Base-by-base conservation (phyloP, 2,797 vertebrate species). In the Sphenopsis melanotis region DNA sequence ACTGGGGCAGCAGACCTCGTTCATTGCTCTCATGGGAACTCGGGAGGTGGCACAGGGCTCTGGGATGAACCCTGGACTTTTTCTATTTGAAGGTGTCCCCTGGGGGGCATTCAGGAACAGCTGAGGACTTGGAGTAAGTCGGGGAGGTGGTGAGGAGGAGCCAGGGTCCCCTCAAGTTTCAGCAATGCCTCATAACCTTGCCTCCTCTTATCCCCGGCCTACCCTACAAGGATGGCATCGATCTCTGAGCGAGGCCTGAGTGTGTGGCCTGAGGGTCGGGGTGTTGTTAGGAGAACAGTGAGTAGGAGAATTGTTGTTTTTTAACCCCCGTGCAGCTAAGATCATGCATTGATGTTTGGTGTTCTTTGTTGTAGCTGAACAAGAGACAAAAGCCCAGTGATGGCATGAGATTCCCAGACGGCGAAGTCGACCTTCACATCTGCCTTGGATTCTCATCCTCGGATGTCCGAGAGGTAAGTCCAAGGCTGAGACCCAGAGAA, bases 151-250 rank as follows among this genome's bases (percentile, higher is more conserved):
- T 21, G 52, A 53, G 52, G 52, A n/a, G 30, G 5, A 21, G 30
- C 19, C 30, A 53, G 19, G 52, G 19, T 53, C 19, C 52, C 4
- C 52, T 50, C 49, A 27, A 16, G 49, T 50, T 50, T n/a, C 19
- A 32, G 30, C 19, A n/a, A 21, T n/a, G 20, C 52, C 30, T 21
- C 10, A 24, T 24, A 14, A n/a, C 13, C 15, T 16, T 2, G 7
- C 8, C 22, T 34, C 22, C 15, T 34, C 14, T 2, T 34, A 32
- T 34, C 10, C 22, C 55, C 2, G 15, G n/a, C 55, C 10, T 10
- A 11, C n/a, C 55, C 55, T 11, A 14, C 4, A 1, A 34, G 0
- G 15, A 10, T 7, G 6, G 53, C 12, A 1, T 20, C 6, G 16
- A 29, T 29, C 49, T 29, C 49, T 29, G 49, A 17, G 27, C 6